Conservation (phyloP, 1,140 invertebrate genomes). For the Vollenhovia emeryi region DNA sequence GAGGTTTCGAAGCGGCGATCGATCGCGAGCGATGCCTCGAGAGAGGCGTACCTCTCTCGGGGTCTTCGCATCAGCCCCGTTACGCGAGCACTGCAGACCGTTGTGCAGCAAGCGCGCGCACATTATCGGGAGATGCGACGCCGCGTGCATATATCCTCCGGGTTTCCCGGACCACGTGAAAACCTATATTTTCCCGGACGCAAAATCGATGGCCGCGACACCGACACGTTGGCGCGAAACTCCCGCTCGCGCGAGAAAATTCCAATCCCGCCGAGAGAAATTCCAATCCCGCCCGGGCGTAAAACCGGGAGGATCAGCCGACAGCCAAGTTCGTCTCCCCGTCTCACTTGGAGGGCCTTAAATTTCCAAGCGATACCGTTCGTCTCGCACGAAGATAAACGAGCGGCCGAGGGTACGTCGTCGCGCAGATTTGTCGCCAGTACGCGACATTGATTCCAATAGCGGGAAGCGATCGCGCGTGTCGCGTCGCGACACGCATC, state of each 20-base stretch:
- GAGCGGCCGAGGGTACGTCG: background rate
- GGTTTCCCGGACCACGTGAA: constrained; percentile 5
- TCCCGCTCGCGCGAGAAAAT: background rate
- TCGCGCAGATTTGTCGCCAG: background rate
- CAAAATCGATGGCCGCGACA: constrained; percentile 21
- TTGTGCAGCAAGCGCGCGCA: constrained; percentile 43
- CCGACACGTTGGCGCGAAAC: background rate
- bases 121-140: constrained; percentile 13
- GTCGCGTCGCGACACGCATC: background rate
- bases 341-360: background rate
- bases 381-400: background rate
- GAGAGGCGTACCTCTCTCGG: background rate
- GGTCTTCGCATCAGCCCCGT: background rate
- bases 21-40: constrained; percentile 16
- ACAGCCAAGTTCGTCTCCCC: background rate
- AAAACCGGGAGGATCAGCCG: background rate
- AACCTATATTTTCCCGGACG: constrained; percentile 26
- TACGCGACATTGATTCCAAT: background rate
- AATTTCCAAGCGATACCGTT: background rate
- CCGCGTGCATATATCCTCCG: background rate
- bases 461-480: background rate
- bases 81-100: constrained; percentile 30
- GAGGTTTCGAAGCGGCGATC: background rate
- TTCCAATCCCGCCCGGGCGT: background rate
- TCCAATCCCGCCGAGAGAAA: background rate